phyloP scores from a whole-genome alignment of 2,888 invertebrate genomes.

The Venusia cambrica region DNA sequence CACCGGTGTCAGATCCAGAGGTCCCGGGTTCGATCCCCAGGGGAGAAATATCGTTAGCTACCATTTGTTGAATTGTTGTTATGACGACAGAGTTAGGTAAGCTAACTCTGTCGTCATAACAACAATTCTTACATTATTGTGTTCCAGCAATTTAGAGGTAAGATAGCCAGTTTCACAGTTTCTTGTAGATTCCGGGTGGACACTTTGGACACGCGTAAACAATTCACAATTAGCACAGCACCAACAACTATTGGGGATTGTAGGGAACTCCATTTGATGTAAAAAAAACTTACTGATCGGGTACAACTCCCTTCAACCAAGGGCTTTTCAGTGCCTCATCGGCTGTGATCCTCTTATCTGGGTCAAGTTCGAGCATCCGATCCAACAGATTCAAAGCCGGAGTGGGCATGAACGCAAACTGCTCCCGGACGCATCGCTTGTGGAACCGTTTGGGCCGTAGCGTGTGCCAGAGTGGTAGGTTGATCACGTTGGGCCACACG shows the following conservation, averaged over 20 bases:
- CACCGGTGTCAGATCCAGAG: no score
- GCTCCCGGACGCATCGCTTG: conserved; percentile 93
- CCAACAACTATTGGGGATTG: background rate
- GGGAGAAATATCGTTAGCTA: no score
- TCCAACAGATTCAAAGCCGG: conserved; percentile 95
- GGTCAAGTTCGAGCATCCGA: conserved; percentile 97
- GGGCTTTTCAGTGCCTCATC: conserved; percentile 95
- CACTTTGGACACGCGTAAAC: background rate
- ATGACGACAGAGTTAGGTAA: no score
- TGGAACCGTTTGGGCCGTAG: conserved; percentile 95
- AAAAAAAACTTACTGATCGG: conserved; percentile 88
- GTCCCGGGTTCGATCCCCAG: no score
- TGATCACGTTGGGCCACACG: conserved; percentile 97
- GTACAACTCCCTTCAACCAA: conserved; percentile 95
- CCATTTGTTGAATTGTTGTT: no score
- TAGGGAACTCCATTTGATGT: background rate
- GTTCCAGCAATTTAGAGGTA: no score
- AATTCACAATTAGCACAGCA: background rate
- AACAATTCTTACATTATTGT: no score
- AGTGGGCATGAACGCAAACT: conserved; percentile 95
- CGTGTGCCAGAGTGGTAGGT: conserved; percentile 94
- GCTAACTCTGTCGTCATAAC: no score
- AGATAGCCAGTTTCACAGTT: no score
- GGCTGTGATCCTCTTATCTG: conserved; percentile 95
- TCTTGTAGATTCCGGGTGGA: no score